These are phyloP conservation scores for Micropoecilia bifurca DNA, from an alignment of 2,797 vertebrate genomes.

Conservation along the genomic window DNA sequence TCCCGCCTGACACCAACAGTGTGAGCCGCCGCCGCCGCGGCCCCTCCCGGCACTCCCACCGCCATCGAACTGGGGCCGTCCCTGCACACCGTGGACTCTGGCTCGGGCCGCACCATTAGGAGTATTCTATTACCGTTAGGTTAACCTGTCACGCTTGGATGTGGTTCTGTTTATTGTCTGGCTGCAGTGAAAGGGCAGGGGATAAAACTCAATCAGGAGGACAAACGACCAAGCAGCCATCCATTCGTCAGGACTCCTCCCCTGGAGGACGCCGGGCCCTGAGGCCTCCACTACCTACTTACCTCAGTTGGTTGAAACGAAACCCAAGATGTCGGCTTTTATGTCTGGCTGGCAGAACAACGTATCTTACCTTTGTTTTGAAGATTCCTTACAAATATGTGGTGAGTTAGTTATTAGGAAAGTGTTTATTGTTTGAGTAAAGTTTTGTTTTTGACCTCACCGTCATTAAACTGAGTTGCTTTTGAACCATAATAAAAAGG, in stretches of 20 bases:
- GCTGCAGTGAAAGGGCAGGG: constrained; percentile 75
- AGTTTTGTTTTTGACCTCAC: too few relatives aligned
- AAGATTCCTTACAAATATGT: too few relatives aligned
- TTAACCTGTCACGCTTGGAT: constrained; percentile 76
- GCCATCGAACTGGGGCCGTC: constrained; percentile 23
- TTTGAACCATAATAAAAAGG: too few relatives aligned
- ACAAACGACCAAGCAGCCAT: constrained; percentile 65
- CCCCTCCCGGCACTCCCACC: constrained; percentile 21
- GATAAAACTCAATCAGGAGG: constrained; percentile 78
- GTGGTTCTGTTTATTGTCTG: constrained; percentile 73
- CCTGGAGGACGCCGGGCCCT: neutral
- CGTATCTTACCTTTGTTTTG: too few relatives aligned
- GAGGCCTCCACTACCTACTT: constrained; percentile 5
- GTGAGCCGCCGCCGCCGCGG: neutral
- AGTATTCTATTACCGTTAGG: constrained; percentile 75
- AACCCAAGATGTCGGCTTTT: too few relatives aligned
- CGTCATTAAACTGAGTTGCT: too few relatives aligned
- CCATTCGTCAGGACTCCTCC: constrained; percentile 62
- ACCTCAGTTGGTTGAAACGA: too few relatives aligned
- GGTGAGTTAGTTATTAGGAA: too few relatives aligned
- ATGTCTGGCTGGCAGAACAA: too few relatives aligned
- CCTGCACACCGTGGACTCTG: constrained; percentile 28
- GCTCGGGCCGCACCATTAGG: constrained; percentile 56
- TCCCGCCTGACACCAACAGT: constrained; percentile 59
- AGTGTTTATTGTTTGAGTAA: too few relatives aligned